Evolutionary conservation across 2,113 vertebrate species (phyloP), one percentile per base, ranked within the genome.

Genomic region (Poeciliopsis occidentalis): DNA sequence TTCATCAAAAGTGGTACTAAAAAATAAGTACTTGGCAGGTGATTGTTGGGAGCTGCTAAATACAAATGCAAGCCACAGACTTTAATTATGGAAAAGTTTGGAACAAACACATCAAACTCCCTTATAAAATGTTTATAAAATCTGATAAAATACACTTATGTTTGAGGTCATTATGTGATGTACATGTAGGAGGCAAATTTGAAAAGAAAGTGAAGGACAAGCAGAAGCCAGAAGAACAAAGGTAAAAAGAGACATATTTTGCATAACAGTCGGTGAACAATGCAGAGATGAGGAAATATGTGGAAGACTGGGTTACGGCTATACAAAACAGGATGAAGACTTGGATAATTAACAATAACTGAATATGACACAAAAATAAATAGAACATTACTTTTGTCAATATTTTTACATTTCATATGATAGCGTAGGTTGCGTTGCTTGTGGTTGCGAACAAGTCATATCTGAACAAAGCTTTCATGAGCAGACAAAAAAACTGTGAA

Each of bases 251-350:
- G n/a, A 47, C 44, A 57, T n/a, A 2, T 8, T n/a, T 10, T 57
- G 24, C 51, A 85, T 63, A 79, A 80, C 76, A 82, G 51, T 77
- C 64, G 76, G 51, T 72, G 60, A 76, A 86, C 67, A 88, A 83
- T 82, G 51, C 51, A 86, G 68, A 78, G 68, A 81, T 69, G 74
- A 85, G 67, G 39, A 60, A 69, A 57, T 67, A 83, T 63, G 71
- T 65, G 1, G 44, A 66, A 57, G 67, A 60, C 22, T 60, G 37
- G 76, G 67, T 2, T 69, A n/a, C 51, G 68, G 71, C 12, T 32
- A 44, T 13, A 32, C 54, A 39, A 30, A 69, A 75, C 0, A 31
- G 8, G 15, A 39, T 41, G 13, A 73, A 32, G 7, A 13, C 60
- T 66, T 24, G 60, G 41, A 64, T 17, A 24, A 39, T 3, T 27